Evolutionary conservation across 1,140 invertebrate species (phyloP).

Genomic region (Agraylea sexmaculata): DNA sequence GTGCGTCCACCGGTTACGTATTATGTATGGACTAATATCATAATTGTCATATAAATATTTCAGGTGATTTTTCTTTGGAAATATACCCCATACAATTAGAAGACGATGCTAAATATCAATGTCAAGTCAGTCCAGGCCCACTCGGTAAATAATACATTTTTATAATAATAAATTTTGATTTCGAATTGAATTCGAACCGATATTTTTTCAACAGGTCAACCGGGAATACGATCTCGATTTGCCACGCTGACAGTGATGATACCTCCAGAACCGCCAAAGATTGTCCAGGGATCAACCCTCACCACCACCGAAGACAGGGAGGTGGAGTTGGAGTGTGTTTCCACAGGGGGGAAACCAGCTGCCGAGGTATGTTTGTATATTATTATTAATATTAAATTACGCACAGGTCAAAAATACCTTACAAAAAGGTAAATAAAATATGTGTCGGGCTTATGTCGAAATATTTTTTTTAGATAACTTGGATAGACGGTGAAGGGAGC

Average conservation of each 20-base stretch:
- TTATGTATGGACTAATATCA: conserved; percentile 4
- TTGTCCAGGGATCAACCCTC: conserved; percentile 66
- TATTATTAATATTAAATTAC: neutral
- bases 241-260: conserved; percentile 78
- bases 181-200: neutral
- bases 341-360: conserved; percentile 79
- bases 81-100: conserved; percentile 80
- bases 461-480: conserved; percentile 61
- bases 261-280: conserved; percentile 78
- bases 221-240: conserved; percentile 68
- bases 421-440: neutral
- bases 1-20: no score
- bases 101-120: conserved; percentile 84
- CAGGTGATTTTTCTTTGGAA: conserved; percentile 77
- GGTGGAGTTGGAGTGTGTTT: conserved; percentile 81
- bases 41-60: conserved; percentile 38
- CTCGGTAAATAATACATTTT: conserved; percentile 15
- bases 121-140: conserved; percentile 52
- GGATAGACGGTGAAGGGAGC: conserved; percentile 80
- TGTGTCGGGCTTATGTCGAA: neutral
- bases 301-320: conserved; percentile 78
- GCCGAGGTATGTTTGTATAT: conserved; percentile 58
- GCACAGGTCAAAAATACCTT: neutral
- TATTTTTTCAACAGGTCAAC: conserved; percentile 41
- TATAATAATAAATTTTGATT: no score